Base-by-base conservation (phyloP, 2,888 invertebrate genomes). In the Caenorhabditis sinica region DNA sequence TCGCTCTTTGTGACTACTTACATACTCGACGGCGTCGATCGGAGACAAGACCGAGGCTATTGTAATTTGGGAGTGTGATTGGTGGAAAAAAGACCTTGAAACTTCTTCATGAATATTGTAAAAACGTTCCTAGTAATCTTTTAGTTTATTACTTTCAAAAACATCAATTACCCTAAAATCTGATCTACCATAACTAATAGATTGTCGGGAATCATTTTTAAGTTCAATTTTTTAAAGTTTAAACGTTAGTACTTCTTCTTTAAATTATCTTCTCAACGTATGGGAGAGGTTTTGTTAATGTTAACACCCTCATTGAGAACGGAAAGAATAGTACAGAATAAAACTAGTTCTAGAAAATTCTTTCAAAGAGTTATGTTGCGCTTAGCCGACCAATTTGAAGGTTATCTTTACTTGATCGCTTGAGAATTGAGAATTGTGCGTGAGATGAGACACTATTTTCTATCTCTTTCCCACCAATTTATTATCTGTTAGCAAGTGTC, bases 31-130 rank as follows among this genome's bases (percentile, higher is more conserved):
- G 40, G 40, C 66, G 73, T 15, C 61, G 58, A 11, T 53, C 66
- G 66, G 56, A 33, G 53, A 58, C 58, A 30, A 25, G 60, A 63
- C 61, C 51, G 43, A 25, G 76, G 8, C 49, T n/a, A 49, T 68
- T 60, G 75, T 76, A 65, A 74, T 63, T 30, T 25, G 65, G 75
- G 75, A 75, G 75, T 75, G 75, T 75, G 75, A 75, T 63, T 30
- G 13, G 63, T 9, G 51, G 8, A 33, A 23, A 33, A 33, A 28
- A 65, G 75, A 43, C 75, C 75, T 75, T 75, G 75, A 75, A 56
- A 75, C n/a, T 40, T 75, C 75, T 36, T 74, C 56, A 65, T 15
- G 2, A 65, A 63, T n/a, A 74, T 56, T 63, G 56, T 66, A 66
- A 75, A 65, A 65, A 56, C 75, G 43, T 40, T 30, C 40, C 25